A percentile compares a stretch with the other conserved stretches of the same genome.
Evolutionary conservation across 2,797 vertebrate species (phyloP).

Genomic region (Falco berigora): DNA sequence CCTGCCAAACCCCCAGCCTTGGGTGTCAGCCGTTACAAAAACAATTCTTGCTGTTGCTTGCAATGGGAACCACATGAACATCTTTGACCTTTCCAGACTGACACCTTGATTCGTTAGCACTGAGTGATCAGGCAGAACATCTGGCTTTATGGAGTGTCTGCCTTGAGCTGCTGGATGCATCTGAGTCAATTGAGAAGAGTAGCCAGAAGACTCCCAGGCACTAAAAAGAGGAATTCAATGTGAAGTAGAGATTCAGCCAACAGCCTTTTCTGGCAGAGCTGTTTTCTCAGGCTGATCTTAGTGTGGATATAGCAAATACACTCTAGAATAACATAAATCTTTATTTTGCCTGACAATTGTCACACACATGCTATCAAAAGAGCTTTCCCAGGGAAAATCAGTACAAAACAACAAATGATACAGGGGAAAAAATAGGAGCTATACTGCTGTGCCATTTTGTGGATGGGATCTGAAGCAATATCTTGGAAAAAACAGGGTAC

Average conservation of each 20-base stretch:
- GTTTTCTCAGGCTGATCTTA: not conserved
- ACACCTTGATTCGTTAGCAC: not conserved
- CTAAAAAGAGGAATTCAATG: not conserved
- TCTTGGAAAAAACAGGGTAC: not conserved
- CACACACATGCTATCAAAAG: not conserved
- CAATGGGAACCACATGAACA: not conserved
- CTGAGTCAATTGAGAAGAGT: not conserved
- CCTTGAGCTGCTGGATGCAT: not conserved
- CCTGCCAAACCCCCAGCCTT: not conserved
- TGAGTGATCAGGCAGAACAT: not conserved
- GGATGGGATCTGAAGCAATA: not conserved
- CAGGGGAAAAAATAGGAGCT: not conserved
- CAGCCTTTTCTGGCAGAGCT: not conserved
- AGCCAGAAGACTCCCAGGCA: not conserved
- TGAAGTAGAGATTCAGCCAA: not conserved
- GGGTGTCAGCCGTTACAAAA: not conserved
- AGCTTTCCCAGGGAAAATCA: not conserved
- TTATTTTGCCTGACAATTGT: slow-evolving; percentile 4
- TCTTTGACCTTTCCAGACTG: not conserved
- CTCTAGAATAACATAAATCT: slow-evolving; percentile 27
- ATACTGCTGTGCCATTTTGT: accelerated
- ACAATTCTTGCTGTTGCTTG: not conserved
- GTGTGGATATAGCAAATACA: not conserved
- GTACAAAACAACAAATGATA: slow-evolving; percentile 20
- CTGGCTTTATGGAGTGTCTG: not conserved